Percentiles rank a stretch among this genome's conserved stretches.
phyloP scores from a whole-genome alignment of 2,888 invertebrate genomes.

The Timema cristinae region DNA sequence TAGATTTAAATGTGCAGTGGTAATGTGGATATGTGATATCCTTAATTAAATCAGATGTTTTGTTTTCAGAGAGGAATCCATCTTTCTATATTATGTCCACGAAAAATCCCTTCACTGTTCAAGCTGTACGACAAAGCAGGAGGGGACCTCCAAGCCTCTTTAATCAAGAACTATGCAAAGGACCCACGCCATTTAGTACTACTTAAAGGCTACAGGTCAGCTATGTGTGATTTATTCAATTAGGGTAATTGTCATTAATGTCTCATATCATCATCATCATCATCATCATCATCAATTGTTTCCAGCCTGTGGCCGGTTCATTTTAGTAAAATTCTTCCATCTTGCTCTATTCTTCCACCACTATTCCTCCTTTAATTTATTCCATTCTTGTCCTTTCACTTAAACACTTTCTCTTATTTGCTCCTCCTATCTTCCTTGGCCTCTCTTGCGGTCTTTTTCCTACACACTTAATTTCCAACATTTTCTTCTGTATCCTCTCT shows the following conservation, averaged over 20 bases:
- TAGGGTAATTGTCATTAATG: background rate
- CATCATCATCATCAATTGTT: too few species aligned
- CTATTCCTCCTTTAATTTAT: too few species aligned
- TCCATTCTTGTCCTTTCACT: too few species aligned
- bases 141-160: constrained; percentile 72
- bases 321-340: too few species aligned
- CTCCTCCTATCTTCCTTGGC: too few species aligned
- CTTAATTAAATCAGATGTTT: constrained; percentile 21
- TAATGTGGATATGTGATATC: constrained; percentile 13
- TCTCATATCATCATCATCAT: background rate
- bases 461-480: too few species aligned
- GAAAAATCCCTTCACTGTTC: constrained; percentile 80
- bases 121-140: constrained; percentile 88
- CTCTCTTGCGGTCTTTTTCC: too few species aligned
- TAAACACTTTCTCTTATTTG: too few species aligned
- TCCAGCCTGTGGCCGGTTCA: too few species aligned
- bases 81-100: constrained; percentile 82
- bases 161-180: constrained; percentile 87
- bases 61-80: constrained; percentile 68
- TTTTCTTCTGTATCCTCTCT: too few species aligned
- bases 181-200: constrained; percentile 79
- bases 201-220: constrained; percentile 63
- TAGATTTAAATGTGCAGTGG: background rate
- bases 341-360: too few species aligned
- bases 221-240: background rate